phyloP scores from a whole-genome alignment of 2,113 vertebrate species.

The Noctilio leporinus region DNA sequence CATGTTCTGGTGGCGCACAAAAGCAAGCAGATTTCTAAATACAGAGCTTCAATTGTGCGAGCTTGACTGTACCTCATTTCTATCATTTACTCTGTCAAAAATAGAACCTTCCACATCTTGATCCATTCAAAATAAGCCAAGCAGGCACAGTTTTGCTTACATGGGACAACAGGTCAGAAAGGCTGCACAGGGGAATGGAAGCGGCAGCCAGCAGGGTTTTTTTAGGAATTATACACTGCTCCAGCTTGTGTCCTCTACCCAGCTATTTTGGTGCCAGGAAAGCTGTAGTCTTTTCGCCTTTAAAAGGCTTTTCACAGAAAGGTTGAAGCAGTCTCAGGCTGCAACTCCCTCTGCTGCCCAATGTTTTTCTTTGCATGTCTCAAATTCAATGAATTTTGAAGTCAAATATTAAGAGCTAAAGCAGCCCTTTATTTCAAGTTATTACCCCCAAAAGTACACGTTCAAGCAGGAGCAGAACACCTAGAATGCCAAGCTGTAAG shows the following conservation, averaged over 20 bases:
- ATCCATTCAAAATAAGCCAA: slow-evolving; percentile 47
- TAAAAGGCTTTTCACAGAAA: slow-evolving; percentile 23
- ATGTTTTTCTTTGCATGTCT: neutral
- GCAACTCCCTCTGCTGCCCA: slow-evolving; percentile 73
- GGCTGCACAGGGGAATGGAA: neutral
- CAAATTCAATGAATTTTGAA: neutral
- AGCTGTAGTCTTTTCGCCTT: slow-evolving; percentile 23
- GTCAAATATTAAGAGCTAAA: neutral
- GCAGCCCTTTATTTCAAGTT: neutral
- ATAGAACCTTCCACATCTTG: slow-evolving; percentile 64
- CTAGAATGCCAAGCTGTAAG: neutral
- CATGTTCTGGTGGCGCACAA: slow-evolving; percentile 36
- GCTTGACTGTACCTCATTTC: slow-evolving; percentile 68
- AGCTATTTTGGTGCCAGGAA: slow-evolving; percentile 57
- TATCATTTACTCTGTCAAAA: slow-evolving; percentile 66
- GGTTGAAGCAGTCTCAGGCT: neutral
- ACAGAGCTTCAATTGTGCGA: slow-evolving; percentile 54
- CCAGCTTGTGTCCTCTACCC: slow-evolving; percentile 59
- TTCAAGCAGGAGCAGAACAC: neutral
- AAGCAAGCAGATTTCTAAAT: slow-evolving; percentile 56
- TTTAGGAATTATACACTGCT: neutral
- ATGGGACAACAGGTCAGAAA: neutral
- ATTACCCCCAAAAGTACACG: neutral
- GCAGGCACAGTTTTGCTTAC: slow-evolving; percentile 51
- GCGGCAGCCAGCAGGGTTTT: slow-evolving; percentile 29